phyloP scores from a whole-genome alignment of 2,888 invertebrate genomes.

The Candidula unifasciata region DNA sequence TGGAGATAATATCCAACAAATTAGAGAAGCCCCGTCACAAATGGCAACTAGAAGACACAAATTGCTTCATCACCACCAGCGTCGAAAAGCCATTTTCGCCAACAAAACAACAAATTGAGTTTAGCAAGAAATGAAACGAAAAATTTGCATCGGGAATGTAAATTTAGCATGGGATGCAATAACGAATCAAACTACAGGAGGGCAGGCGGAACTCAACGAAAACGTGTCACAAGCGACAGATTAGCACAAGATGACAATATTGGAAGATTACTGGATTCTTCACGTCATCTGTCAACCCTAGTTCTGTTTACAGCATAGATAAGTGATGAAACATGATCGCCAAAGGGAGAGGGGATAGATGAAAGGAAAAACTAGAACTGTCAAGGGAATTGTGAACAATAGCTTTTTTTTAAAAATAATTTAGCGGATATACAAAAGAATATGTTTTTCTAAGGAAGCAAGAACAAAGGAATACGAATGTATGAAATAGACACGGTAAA shows the following conservation, averaged over 20 bases:
- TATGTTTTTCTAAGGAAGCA: too few relatives aligned
- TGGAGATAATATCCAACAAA: constrained; percentile 34
- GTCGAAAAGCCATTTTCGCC: constrained; percentile 37
- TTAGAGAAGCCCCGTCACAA: constrained; percentile 28
- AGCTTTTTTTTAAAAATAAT: too few relatives aligned
- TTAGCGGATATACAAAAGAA: too few relatives aligned
- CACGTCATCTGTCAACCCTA: background rate
- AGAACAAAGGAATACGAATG: too few relatives aligned
- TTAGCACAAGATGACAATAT: constrained; percentile 2
- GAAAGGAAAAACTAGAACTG: background rate
- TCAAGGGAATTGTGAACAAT: too few relatives aligned
- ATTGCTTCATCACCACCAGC: constrained; percentile 14
- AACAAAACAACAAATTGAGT: constrained; percentile 42
- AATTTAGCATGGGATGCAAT: constrained; percentile 27
- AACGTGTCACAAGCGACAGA: constrained; percentile 5
- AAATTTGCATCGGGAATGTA: constrained; percentile 44
- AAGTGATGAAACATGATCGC: background rate
- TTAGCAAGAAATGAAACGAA: constrained; percentile 43
- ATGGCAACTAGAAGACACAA: constrained; percentile 25
- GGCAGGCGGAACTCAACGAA: too few relatives aligned
- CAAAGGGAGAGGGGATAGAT: background rate
- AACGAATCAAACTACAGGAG: constrained; percentile 28
- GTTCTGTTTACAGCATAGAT: background rate
- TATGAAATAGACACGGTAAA: too few relatives aligned
- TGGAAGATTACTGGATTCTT: background rate